Conservation (phyloP, 23 tunicate genomes). For the Ascidia mentula region DNA sequence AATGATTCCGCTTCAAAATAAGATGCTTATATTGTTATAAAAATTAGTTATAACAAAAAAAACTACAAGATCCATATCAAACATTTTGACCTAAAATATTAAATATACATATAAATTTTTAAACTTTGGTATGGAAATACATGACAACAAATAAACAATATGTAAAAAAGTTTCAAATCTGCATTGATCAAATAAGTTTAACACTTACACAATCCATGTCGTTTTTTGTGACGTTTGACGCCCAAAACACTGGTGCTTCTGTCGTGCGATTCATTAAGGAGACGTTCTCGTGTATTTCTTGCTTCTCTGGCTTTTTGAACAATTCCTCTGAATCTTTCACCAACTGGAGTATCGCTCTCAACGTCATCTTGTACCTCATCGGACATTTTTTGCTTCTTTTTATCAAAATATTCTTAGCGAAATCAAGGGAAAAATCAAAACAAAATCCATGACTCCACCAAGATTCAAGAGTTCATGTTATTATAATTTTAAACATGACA, state of each 20-base stretch:
- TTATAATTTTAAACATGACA: no score
- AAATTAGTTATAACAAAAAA: background rate
- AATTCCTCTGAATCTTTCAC: slow-evolving; percentile 18
- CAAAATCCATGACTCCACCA: no score
- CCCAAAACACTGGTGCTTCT: slow-evolving; percentile 1
- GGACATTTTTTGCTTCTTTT: no score
- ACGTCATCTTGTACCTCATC: no score
- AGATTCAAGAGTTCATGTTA: no score
- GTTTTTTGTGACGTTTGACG: slow-evolving; percentile 6
- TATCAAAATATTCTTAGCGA: no score
- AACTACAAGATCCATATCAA: no score
- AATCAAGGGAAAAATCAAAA: no score
- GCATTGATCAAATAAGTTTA: background rate
- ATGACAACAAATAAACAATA: background rate
- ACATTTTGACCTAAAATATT: no score
- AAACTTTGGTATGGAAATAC: no score
- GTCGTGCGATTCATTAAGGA: slow-evolving; percentile 24
- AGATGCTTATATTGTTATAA: background rate
- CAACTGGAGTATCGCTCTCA: background rate
- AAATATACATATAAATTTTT: no score
- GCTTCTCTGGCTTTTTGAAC: slow-evolving; percentile 33
- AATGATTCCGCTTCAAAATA: slow-evolving; percentile 28
- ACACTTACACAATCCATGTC: slow-evolving; percentile 25
- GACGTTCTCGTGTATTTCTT: slow-evolving; percentile 12
- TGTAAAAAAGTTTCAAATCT: background rate